Conservation (phyloP, 2,888 invertebrate genomes). For the Alcis repandata region DNA sequence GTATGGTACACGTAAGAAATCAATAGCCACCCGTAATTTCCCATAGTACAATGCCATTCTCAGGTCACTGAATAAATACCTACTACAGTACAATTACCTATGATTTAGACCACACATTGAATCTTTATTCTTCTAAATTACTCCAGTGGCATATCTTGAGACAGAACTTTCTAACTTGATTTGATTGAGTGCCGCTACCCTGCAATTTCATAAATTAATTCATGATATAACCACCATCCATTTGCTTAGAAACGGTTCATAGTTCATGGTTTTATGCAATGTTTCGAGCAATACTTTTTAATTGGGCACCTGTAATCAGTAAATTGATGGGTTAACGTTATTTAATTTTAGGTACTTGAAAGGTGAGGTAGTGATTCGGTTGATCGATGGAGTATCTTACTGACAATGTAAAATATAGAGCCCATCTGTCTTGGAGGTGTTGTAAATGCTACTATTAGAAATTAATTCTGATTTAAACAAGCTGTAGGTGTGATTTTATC, state of each 20-base stretch:
- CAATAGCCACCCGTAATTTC: neutral
- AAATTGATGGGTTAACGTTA: constrained; percentile 48
- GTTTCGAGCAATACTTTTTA: constrained; percentile 59
- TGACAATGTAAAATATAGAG: constrained; percentile 40
- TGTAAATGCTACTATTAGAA: constrained; percentile 40
- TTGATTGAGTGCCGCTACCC: constrained; percentile 61
- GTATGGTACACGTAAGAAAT: neutral
- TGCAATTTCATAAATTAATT: constrained; percentile 67
- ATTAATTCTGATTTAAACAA: constrained; percentile 38
- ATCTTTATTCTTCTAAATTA: constrained; percentile 23
- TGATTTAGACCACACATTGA: constrained; percentile 40
- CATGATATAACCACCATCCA: constrained; percentile 57
- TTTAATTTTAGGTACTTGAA: constrained; percentile 54
- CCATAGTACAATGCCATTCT: neutral
- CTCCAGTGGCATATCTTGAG: constrained; percentile 40
- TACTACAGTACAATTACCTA: constrained; percentile 26
- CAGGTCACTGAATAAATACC: constrained; percentile 27
- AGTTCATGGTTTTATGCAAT: constrained; percentile 66
- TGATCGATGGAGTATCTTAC: constrained; percentile 42
- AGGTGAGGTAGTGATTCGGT: constrained; percentile 21
- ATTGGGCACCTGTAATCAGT: constrained; percentile 59
- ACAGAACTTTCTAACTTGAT: constrained; percentile 60
- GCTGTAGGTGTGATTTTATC: constrained; percentile 33
- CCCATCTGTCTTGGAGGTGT: constrained; percentile 45
- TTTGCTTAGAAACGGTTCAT: constrained; percentile 65